Evolutionary conservation across 2,113 vertebrate genomes (phyloP).

Genomic region (Chiloscyllium plagiosum): DNA sequence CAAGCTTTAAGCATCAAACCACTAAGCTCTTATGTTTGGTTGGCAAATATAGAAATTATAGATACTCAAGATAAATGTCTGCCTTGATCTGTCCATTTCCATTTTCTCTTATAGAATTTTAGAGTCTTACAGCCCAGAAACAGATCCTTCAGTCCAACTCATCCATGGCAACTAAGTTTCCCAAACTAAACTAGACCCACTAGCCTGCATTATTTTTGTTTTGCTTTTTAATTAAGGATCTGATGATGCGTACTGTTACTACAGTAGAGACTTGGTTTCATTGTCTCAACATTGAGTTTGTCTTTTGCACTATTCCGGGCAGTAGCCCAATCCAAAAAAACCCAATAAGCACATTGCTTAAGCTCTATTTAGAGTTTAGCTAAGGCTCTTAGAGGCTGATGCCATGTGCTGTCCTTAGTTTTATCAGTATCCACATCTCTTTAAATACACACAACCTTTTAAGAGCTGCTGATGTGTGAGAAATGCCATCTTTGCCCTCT

Average conservation of each 20-base stretch:
- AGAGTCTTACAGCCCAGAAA: too few relatives aligned
- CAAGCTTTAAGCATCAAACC: too few relatives aligned
- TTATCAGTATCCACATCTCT: background rate
- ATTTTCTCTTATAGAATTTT: background rate
- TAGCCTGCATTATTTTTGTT: background rate
- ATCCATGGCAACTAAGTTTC: too few relatives aligned
- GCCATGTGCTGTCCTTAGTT: background rate
- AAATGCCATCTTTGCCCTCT: background rate
- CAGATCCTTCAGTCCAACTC: too few relatives aligned
- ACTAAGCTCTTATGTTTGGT: background rate
- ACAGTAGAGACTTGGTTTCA: background rate
- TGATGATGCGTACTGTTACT: background rate
- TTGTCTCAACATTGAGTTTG: background rate
- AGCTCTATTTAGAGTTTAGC: background rate
- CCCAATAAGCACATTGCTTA: background rate
- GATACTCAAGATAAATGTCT: background rate
- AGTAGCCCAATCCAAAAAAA: background rate
- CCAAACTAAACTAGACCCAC: too few relatives aligned
- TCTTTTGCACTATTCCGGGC: background rate
- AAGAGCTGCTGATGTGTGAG: background rate
- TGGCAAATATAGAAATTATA: background rate
- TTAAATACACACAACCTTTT: background rate
- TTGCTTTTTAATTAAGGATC: background rate
- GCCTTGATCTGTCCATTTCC: background rate
- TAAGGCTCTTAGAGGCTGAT: background rate